Evolutionary conservation across 2,113 vertebrate species (phyloP).

Genomic region (Podarcis muralis): DNA sequence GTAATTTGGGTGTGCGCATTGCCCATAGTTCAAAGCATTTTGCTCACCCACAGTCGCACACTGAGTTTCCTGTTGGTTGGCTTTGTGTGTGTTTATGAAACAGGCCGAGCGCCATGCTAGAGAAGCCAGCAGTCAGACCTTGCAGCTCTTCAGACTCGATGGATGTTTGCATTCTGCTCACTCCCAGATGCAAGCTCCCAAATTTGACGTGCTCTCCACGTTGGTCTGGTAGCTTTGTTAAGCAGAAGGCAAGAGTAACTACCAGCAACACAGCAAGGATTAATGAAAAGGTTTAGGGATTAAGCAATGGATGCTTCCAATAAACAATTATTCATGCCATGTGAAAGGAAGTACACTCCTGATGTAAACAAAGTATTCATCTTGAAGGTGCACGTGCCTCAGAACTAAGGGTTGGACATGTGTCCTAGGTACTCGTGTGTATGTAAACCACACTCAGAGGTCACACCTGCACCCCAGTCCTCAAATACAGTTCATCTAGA

Average conservation of each 20-base stretch:
- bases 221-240: constrained; percentile 22
- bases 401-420: neutral
- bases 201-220: neutral
- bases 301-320: neutral
- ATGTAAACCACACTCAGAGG: neutral
- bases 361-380: neutral
- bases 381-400: neutral
- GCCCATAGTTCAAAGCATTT: constrained; percentile 72
- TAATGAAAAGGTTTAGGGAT: neutral
- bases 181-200: constrained; percentile 30
- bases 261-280: neutral
- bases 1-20: constrained; percentile 68
- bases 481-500: neutral
- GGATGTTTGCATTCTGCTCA: neutral
- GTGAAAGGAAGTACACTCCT: neutral
- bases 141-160: constrained; percentile 22
- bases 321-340: neutral
- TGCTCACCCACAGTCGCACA: constrained; percentile 59
- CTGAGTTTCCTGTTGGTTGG: constrained; percentile 63
- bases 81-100: constrained; percentile 58
- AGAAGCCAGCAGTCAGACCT: constrained; percentile 16
- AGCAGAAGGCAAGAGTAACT: constrained; percentile 13
- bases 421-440: neutral
- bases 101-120: constrained; percentile 31
- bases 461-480: neutral